These are phyloP conservation scores for Buphagus erythrorhynchus DNA, from an alignment of 2,797 vertebrate genomes.

Conservation along the genomic window DNA sequence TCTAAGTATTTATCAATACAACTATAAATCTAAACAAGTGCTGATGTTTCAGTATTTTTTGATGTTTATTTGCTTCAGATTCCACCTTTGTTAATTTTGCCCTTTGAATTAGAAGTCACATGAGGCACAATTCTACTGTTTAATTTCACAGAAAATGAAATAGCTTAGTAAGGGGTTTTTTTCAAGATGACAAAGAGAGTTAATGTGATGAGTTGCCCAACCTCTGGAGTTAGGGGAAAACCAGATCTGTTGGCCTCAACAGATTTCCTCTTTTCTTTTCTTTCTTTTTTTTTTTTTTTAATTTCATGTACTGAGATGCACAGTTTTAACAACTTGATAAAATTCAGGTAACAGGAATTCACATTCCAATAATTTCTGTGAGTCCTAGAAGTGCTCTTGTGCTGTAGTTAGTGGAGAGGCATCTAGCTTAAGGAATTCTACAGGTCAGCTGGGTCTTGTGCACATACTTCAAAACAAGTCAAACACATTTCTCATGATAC, in stretches of 20 bases:
- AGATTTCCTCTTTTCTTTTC: background rate
- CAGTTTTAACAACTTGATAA: constrained; percentile 27
- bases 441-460: background rate
- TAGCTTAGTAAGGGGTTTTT: background rate
- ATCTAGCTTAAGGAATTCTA: constrained; percentile 7
- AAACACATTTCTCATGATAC: background rate
- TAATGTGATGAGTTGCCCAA: background rate
- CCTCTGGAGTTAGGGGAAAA: background rate
- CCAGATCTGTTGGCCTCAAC: background rate
- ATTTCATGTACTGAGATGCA: constrained; percentile 4
- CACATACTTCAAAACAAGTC: background rate
- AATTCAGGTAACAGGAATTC: constrained; percentile 72
- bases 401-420: background rate
- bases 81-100: background rate
- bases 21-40: background rate
- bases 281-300: background rate
- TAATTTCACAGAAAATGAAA: background rate
- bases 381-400: constrained; percentile 62
- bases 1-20: background rate
- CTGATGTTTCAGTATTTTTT: constrained; percentile 7
- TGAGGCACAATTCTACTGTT: background rate
- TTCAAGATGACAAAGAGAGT: background rate
- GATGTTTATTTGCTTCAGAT: background rate
- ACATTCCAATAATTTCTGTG: constrained; percentile 57
- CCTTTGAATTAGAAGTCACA: background rate